phyloP scores from a whole-genome alignment of 2,888 invertebrate genomes.

The Sialis fuliginosa region DNA sequence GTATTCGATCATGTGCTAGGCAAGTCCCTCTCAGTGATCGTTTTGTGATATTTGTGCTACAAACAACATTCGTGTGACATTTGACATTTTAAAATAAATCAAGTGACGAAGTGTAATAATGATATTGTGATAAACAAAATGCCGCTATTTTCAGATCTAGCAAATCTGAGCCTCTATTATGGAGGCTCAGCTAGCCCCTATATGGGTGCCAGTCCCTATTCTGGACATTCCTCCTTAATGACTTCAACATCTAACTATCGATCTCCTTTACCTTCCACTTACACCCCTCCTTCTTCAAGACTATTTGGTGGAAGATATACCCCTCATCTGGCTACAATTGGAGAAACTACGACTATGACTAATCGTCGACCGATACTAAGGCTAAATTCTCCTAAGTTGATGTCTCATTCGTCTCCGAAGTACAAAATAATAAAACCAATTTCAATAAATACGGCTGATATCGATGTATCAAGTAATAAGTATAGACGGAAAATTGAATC shows the following conservation, averaged over 20 bases:
- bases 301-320: constrained; percentile 32
- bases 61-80: not conserved
- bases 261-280: constrained; percentile 12
- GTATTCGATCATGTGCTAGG: not conserved
- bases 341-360: constrained; percentile 32
- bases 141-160: constrained; percentile 52
- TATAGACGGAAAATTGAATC: constrained; percentile 28
- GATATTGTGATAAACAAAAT: constrained; percentile 22
- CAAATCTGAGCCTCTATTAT: constrained; percentile 38
- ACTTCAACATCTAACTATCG: constrained; percentile 19
- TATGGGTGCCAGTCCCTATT: constrained; percentile 31
- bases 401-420: constrained; percentile 25
- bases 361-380: constrained; percentile 23
- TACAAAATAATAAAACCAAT: constrained; percentile 42
- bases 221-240: constrained; percentile 28
- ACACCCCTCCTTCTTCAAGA: constrained; percentile 17
- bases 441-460: constrained; percentile 68
- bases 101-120: not conserved
- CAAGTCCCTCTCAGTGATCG: not conserved
- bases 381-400: constrained; percentile 34
- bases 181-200: constrained; percentile 32
- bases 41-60: not conserved
- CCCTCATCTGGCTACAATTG: constrained; percentile 57
- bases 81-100: no score
- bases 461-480: constrained; percentile 59